Conservation (phyloP, 2,113 vertebrate genomes). For the Cichladusa arquata region DNA sequence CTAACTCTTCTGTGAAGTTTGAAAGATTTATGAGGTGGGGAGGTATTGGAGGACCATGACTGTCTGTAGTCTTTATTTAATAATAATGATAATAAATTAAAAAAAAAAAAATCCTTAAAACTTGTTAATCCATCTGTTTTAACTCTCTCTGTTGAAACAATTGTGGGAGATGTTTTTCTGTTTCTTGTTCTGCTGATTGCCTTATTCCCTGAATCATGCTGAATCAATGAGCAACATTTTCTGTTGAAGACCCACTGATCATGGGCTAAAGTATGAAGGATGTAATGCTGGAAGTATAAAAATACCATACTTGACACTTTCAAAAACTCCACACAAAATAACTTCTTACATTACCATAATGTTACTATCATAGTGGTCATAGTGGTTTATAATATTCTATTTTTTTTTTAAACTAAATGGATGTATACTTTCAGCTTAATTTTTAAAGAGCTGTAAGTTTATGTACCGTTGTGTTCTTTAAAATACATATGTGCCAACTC, state of each 20-base stretch:
- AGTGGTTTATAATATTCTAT: background rate
- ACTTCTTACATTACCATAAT: background rate
- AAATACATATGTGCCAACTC: background rate
- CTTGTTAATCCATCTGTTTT: background rate
- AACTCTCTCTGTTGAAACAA: background rate
- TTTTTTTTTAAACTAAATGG: background rate
- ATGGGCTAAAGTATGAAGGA: background rate
- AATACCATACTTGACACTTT: background rate
- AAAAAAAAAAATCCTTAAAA: background rate
- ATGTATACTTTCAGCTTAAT: background rate
- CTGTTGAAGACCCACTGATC: background rate
- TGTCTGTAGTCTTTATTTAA: background rate
- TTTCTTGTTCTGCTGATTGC: background rate
- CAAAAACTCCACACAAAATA: background rate
- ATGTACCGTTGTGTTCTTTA: background rate
- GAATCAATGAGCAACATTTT: background rate
- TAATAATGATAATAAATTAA: background rate
- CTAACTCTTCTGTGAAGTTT: background rate
- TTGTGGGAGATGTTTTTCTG: background rate
- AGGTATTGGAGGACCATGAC: background rate
- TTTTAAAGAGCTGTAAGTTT: background rate
- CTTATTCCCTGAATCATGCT: background rate
- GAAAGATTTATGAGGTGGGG: background rate
- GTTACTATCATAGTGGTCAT: background rate
- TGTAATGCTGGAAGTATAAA: background rate